Evolutionary conservation across 2,113 vertebrate genomes (phyloP).

Genomic region (Zosterops borbonicus): DNA sequence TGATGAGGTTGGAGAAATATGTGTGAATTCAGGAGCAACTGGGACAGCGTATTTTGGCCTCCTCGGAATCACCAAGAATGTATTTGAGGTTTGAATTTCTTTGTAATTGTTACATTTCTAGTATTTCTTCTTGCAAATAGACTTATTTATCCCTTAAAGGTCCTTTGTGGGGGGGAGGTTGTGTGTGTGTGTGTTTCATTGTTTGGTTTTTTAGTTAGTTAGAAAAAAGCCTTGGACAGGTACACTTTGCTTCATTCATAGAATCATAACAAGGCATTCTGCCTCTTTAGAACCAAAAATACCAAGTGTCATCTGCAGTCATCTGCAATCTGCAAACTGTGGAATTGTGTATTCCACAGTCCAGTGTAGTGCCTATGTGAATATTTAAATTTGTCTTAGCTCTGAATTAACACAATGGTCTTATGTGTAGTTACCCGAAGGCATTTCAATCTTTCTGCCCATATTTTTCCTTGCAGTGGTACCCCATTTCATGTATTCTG

Average conservation of each 20-base stretch:
- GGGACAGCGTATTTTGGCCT: slow-evolving; percentile 90
- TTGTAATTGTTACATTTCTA: neutral
- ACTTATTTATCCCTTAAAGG: neutral
- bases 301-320: neutral
- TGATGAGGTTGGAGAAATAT: slow-evolving; percentile 94
- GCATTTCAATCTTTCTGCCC: neutral
- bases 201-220: neutral
- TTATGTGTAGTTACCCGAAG: neutral
- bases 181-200: too few relatives aligned
- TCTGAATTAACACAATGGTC: neutral
- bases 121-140: neutral
- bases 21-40: slow-evolving; percentile 84
- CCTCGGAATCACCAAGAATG: slow-evolving; percentile 90
- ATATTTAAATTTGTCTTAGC: neutral
- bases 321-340: too few relatives aligned
- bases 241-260: neutral
- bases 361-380: neutral
- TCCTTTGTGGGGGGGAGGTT: too few relatives aligned
- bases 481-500: neutral
- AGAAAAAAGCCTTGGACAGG: neutral
- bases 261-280: neutral
- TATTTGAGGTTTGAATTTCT: slow-evolving; percentile 86
- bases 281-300: neutral
- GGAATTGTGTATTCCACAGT: neutral
- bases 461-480: neutral